These are phyloP conservation scores for Caradrina kadenii DNA, from an alignment of 2,888 invertebrate genomes.

Conservation along the genomic window DNA sequence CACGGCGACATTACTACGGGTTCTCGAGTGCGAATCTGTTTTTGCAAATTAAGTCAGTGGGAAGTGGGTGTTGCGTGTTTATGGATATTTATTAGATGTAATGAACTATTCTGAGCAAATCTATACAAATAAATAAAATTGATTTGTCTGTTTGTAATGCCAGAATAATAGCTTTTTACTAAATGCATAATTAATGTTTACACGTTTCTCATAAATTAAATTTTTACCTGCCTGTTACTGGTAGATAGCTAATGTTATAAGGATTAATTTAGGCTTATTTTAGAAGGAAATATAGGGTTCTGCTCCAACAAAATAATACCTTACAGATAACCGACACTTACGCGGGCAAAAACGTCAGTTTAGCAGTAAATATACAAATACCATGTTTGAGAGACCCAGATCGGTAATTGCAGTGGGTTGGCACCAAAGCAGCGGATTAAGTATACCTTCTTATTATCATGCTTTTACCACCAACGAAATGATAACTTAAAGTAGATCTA, in stretches of 20 bases:
- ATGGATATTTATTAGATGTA: background rate
- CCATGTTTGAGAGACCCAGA: background rate
- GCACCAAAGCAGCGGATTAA: background rate
- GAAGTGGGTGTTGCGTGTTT: background rate
- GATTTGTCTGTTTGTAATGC: too few relatives aligned
- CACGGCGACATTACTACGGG: conserved; percentile 31
- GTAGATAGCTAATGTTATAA: too few relatives aligned
- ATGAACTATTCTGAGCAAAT: background rate
- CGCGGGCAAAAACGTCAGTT: background rate
- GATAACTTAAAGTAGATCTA: background rate
- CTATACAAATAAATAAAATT: too few relatives aligned
- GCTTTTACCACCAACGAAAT: background rate
- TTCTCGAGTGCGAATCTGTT: conserved; percentile 37
- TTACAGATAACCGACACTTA: too few relatives aligned
- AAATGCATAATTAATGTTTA: too few relatives aligned
- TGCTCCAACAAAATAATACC: too few relatives aligned
- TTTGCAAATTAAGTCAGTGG: conserved; percentile 17
- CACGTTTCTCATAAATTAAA: too few relatives aligned
- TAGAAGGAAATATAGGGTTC: too few relatives aligned
- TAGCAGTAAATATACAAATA: background rate
- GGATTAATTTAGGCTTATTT: too few relatives aligned
- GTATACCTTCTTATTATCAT: background rate
- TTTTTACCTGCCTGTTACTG: too few relatives aligned
- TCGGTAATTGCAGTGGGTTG: background rate
- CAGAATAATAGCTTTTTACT: too few relatives aligned